Evolutionary conservation across 92 coral and sea anemone species (phyloP), one percentile per base, ranked within the genome.

Genomic region (Porites lobata): DNA sequence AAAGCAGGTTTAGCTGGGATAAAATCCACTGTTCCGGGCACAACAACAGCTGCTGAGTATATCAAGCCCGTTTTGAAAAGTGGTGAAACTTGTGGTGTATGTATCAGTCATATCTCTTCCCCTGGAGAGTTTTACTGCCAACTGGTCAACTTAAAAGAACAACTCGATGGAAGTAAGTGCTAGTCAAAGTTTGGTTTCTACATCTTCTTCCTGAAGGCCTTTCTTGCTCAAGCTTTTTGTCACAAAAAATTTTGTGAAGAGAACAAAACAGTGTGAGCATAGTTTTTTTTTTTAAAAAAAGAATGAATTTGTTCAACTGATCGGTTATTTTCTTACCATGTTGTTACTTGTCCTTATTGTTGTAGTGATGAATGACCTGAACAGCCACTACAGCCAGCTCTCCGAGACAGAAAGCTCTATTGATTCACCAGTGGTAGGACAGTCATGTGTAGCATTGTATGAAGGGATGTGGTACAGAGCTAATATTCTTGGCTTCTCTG

Each of bases 401-500:
- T 94, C 83, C 62, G 92, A 85, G 38, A 88, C 94, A 53, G 92
- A 86, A 21, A 90, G 94, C 17, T 89, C 94, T 75, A 57, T 95
- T 17, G 90, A 83, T 29, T 91, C 94, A 32, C 97, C 99, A 51
- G 52, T 56, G 12, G 94, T 90, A 8, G 97, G 97, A 10, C 98
- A 95, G 88, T 88, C 97, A 0, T 96, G 99, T 58, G 90, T 94
- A 65, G 97, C 99, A 18, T 62, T 92, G 88, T 95, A 85, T 75
- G 99, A 95, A 52, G 84, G 79, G 51, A 68, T 87, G 91, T 97
- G 98, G 98, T 97, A 95, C 81, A 96, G 99, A 79, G 99, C 99
- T 1, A 75, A 63, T 22, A 92, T 97, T 9, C 80, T 75, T 14
- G 76, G 85, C 29, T 71, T 88, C 53, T 79, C 97, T 1, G 89